Base-by-base conservation (phyloP, 2,888 invertebrate species). In the Allophyes oxyacanthae region DNA sequence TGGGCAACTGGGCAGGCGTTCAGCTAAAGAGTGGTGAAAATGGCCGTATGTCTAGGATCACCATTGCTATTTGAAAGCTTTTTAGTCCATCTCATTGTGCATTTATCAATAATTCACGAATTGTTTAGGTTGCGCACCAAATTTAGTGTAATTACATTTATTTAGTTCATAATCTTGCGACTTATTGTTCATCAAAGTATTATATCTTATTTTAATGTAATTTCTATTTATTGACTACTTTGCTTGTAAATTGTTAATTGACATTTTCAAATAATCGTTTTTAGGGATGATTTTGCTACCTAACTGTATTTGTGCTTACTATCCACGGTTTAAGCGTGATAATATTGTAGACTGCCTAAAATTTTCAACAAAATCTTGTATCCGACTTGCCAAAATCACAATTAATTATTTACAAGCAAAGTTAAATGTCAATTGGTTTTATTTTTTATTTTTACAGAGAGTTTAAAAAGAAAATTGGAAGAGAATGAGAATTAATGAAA, bases 121-220 rank as follows among this genome's bases (percentile, higher is more conserved):
- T 72, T 77, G 64, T 60, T 72, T 71, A 56, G 65, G 75, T 75
- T 66, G 13, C 14, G 74, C 81, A 82, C 80, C 75, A 75, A 75
- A 78, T 62, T 72, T 77, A 72, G 71, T 53, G 49, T 77, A 75
- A 62, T 59, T 40, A 46, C 33, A 40, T 62, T 51, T 59, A 55
- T 66, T 72, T 77, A 75, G 69, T 51, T 63, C n/a, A 46, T 64
- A 64, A 50, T 65, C 55, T 46, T 52, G 63, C 62, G 43, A 68
- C 56, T 66, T 64, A 58, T 42, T 59, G 54, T 60, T 73, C 59
- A 46, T 65, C 32, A 64, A 68, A 81, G 77, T 80, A 79, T 79
- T 80, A 81, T 57, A 32, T 68, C n/a, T 58, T 52, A 45, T 61
- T 54, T 51, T 71, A 52, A 42, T 43, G 1, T 52, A 36, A 46